Conservation (phyloP, 2,797 vertebrate genomes). For the Liasis olivaceus region DNA sequence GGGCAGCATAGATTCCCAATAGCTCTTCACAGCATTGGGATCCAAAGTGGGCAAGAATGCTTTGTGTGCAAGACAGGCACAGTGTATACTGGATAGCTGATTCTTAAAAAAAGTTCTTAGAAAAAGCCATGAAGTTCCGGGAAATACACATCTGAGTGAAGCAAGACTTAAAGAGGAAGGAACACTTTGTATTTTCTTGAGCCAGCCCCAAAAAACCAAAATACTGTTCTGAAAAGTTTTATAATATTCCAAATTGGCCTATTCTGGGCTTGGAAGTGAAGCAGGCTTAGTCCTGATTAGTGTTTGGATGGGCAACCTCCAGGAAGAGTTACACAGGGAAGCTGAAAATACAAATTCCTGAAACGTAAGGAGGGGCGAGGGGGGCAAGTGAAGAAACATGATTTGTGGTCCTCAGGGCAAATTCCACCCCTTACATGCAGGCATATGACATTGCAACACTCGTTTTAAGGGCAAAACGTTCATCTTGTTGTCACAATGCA, state of each 20-base stretch:
- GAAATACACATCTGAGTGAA: not conserved
- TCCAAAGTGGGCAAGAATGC: not conserved
- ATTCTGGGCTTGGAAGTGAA: not conserved
- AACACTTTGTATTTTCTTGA: not conserved
- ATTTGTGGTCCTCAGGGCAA: not conserved
- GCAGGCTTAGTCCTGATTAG: not conserved
- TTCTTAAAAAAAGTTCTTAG: not conserved
- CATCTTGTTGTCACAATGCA: not conserved
- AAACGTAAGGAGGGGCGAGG: not conserved
- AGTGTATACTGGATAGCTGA: not conserved
- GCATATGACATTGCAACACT: not conserved
- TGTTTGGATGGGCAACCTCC: not conserved
- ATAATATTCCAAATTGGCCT: not conserved
- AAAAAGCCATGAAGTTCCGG: too few species aligned
- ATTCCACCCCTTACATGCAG: not conserved
- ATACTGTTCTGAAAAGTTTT: not conserved
- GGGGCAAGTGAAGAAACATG: not conserved
- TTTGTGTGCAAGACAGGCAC: not conserved
- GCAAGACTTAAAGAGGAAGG: not conserved
- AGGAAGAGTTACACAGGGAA: not conserved
- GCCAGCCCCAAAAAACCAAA: not conserved
- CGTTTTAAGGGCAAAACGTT: not conserved
- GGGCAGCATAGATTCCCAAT: not conserved
- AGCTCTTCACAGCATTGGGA: not conserved
- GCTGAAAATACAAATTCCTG: not conserved